Base-by-base conservation (phyloP, 2,888 invertebrate genomes). In the Elysia crispata region DNA sequence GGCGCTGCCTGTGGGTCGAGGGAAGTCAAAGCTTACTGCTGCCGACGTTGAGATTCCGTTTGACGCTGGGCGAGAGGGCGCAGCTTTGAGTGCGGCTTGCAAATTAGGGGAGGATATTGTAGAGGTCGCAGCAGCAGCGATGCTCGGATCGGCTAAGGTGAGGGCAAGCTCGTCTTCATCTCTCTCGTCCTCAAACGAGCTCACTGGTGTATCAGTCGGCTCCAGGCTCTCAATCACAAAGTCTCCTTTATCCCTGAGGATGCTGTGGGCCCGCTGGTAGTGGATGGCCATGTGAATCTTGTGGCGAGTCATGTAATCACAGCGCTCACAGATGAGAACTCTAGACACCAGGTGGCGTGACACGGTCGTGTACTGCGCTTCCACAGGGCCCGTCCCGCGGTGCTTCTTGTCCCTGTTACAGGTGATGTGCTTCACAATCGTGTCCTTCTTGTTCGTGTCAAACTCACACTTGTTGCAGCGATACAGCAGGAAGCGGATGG, bases 391-490 rank as follows among this genome's bases (percentile, higher is more conserved):
- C 50, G 30, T 70, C 28, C 70, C 79, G 50, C 81, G 70, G 75
- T 83, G 83, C 23, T 76, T 81, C 18, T 77, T 77, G 62, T 83
- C 85, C 18, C 81, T 76, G 28, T 77, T 83, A 30, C 67, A 79
- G 25, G 81, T 79, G 33, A 83, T 81, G 57, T 85, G 85, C 30
- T 77, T 82, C 30, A 85, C 50, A 30, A 85, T 83, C 31, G 83
- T 82, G 57, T 83, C 82, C 18, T 81, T 79, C 67, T 85, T 83
- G 74, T 85, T 85, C 8, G 82, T 81, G 76, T 85, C 83, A 75
- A 83, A 85, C 30, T 83, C 83, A 77, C 85, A 85, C 49, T 79
- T 80, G 62, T 83, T 85, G 69, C 85, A 85, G 28, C 80, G 79
- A 41, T 82, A 83, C 41, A 83, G 67, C 62, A 80, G 76, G 74